Evolutionary conservation across 2,888 invertebrate species (phyloP), one percentile per base, ranked within the genome.

Genomic region (Heliconius ethilla): DNA sequence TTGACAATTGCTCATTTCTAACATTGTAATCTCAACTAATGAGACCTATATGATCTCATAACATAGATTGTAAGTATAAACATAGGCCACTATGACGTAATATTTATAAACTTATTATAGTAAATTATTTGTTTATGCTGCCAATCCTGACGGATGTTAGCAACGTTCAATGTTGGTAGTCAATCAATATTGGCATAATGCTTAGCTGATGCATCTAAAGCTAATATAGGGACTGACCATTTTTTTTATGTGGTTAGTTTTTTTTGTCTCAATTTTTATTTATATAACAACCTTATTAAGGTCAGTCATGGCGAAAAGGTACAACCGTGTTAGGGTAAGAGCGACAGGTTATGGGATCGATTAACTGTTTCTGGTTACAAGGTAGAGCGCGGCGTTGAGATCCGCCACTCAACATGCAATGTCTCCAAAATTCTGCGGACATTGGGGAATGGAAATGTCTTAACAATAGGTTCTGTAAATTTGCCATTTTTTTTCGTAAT

Each of bases 141-240:
- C 33, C 55, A 72, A 72, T 59, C 55, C n/a, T 29, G 33, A 33
- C 72, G 72, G 72, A 72, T 59, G 72, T n/a, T 55, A 25, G n/a
- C 59, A n/a, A 33, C 33, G 27, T 77, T 70, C 72, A 27, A 55
- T 73, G 51, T 66, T 76, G 45, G 40, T 70, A 63, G 13, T 45
- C 63, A 40, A 45, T 74, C 37, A 74, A 74, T 74, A 74, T 74
- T 65, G 63, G 63, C 74, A 45, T 25, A 45, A 27, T 63, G 40
- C 59, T 72, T n/a, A 37, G 33, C 72, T 65, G 37, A 18, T 45
- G 74, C 37, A 40, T 74, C 37, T 63, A 74, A 63, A 74, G 74
- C 40, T 27, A 63, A 63, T 27, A 65, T 33, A 33, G n/a, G 67
- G n/a, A n/a, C 15, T 37, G 40, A 67, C 40, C 2, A 15, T 40